A percentile compares a stretch with the other conserved stretches of the same genome.
Evolutionary conservation across 1,140 invertebrate genomes (phyloP).

Genomic region (Brachionus manjavacas): DNA sequence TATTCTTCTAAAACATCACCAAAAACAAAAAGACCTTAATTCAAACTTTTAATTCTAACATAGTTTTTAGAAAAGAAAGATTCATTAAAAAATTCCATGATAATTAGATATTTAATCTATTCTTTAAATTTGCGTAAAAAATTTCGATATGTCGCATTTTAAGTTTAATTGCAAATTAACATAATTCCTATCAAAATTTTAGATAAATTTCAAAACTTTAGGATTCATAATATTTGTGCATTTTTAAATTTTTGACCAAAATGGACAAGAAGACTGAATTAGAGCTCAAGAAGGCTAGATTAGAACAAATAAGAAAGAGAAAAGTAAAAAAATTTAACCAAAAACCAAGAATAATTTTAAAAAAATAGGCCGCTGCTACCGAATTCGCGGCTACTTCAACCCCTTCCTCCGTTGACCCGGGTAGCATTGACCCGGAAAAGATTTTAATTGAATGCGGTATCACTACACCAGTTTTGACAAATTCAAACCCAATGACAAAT

Average conservation of each 20-base stretch:
- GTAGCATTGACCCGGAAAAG: conserved; percentile 24
- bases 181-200: background rate
- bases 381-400: background rate
- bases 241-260: background rate
- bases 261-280: conserved; percentile 41
- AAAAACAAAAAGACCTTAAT: background rate
- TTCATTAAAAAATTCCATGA: too few relatives aligned
- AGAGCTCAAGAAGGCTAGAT: conserved; percentile 1
- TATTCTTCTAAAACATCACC: background rate
- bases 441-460: conserved; percentile 32
- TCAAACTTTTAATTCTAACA: background rate
- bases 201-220: background rate
- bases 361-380: background rate
- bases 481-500: background rate
- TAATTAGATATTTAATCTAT: too few relatives aligned
- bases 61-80: background rate
- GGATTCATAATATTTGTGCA: background rate
- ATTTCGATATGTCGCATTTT: background rate
- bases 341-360: background rate
- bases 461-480: background rate
- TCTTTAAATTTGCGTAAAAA: background rate
- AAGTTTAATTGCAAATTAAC: background rate
- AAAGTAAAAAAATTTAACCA: conserved; percentile 2
- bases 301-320: conserved; percentile 33
- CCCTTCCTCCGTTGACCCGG: background rate